Evolutionary conservation across 2,797 vertebrate species (phyloP), one percentile per base, ranked within the genome.

Genomic region (Oreortyx pictus): DNA sequence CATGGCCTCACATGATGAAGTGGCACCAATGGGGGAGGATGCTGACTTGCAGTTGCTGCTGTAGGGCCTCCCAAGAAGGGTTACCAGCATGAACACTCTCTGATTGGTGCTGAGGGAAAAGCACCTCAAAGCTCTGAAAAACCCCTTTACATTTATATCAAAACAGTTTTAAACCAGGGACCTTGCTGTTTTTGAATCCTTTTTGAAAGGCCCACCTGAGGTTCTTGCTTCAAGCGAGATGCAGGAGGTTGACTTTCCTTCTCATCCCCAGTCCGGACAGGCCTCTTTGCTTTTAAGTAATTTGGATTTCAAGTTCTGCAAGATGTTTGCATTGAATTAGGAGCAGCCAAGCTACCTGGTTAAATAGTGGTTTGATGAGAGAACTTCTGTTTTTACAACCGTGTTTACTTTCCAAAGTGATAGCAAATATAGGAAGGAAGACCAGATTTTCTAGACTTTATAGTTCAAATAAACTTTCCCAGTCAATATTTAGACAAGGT

Each of bases 401-500:
- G 49, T 96, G 75, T 93, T 95, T 96, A 93, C 94, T 88, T 93
- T 94, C 92, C 73, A 6, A 92, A 95, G 49, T 77, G 81, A 80
- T 87, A 61, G 81, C 92, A 96, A 96, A 95, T 93, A 93, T 75
- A 60, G 71, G 43, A 62, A 84, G 79, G 65, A 70, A 72, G 67
- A 91, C 71, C 62, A 92, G 89, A 61, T 90, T 90, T 94, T 79
- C 82, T 85, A 41, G 84, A 78, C 68, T 68, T 76, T 71, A 19
- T 47, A 86, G 64, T 91, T 94, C 88, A 93, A 93, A 95, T 95
- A 91, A 94, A 94, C 91, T 94, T 96, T 93, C 77, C 67, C 47
- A 76, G 95, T 96, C 95, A 96, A 95, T 96, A 96, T 96, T 96
- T 96, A 91, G 82, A 86, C 87, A 93, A 70, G 87, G 82, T 92